Evolutionary conservation across 1,140 invertebrate species (phyloP).

Genomic region (Helicorthomorpha holstii): DNA sequence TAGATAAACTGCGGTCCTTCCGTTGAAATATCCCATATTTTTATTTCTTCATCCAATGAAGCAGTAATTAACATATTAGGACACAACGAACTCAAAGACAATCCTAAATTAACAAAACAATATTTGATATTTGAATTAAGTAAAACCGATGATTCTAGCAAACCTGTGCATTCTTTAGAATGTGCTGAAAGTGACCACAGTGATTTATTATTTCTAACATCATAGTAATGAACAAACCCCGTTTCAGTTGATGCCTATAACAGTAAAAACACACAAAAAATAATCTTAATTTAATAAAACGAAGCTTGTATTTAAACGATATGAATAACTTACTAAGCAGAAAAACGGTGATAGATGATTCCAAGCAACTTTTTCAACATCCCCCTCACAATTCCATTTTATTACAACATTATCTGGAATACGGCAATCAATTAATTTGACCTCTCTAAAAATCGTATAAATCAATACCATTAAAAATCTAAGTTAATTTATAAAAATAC

Average conservation of each 20-base stretch:
- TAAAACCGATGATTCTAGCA: neutral
- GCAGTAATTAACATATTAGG: slow-evolving; percentile 50
- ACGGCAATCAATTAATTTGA: slow-evolving; percentile 63
- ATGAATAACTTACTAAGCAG: slow-evolving; percentile 46
- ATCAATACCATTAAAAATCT: too few species aligned
- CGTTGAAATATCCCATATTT: slow-evolving; percentile 73
- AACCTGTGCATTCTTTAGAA: slow-evolving; percentile 57
- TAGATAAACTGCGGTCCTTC: too few species aligned
- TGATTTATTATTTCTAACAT: slow-evolving; percentile 27
- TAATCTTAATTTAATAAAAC: neutral
- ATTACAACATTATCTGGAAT: slow-evolving; percentile 36
- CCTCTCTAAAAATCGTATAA: slow-evolving; percentile 25
- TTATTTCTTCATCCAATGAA: slow-evolving; percentile 51
- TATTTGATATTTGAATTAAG: slow-evolving; percentile 3
- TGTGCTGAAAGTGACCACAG: slow-evolving; percentile 64
- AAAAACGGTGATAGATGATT: slow-evolving; percentile 50
- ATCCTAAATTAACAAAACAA: slow-evolving; percentile 21
- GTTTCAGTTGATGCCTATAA: slow-evolving; percentile 53
- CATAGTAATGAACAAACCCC: slow-evolving; percentile 44
- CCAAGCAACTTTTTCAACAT: slow-evolving; percentile 81
- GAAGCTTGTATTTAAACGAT: too few species aligned
- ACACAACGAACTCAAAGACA: slow-evolving; percentile 45
- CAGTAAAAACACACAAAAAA: slow-evolving; percentile 12
- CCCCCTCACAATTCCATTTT: slow-evolving; percentile 51
- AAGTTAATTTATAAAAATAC: slow-evolving; percentile 16